Percentiles rank a stretch among this genome's conserved stretches.
Conservation (phyloP, 2,797 vertebrate genomes). For the Choloepus didactylus region DNA sequence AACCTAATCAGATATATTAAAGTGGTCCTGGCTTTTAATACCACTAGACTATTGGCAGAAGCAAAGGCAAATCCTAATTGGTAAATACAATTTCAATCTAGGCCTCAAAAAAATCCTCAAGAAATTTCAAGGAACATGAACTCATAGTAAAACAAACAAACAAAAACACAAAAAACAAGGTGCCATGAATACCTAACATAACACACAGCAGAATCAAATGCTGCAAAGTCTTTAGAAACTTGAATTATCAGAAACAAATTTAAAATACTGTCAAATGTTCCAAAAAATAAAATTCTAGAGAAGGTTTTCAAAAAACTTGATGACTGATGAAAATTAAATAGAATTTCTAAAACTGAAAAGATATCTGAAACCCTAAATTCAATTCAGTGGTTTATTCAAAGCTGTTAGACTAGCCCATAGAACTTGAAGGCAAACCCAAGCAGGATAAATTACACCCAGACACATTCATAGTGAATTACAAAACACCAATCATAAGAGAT, state of each 20-base stretch:
- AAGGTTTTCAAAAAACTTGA: not conserved
- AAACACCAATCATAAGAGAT: not conserved
- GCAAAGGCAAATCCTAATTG: not conserved
- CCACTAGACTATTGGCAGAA: not conserved
- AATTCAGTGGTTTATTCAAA: not conserved
- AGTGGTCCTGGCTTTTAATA: not conserved
- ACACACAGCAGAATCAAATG: not conserved
- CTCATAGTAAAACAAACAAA: not conserved
- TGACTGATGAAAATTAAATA: not conserved
- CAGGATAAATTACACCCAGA: not conserved
- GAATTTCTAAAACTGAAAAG: slow-evolving; percentile 37
- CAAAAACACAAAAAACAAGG: not conserved
- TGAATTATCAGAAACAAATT: not conserved
- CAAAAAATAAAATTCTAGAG: not conserved
- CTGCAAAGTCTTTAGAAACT: not conserved
- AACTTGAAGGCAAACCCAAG: not conserved
- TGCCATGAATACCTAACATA: not conserved
- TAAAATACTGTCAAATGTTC: not conserved
- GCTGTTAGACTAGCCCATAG: not conserved
- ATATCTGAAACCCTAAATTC: slow-evolving; percentile 20
- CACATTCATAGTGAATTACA: not conserved
- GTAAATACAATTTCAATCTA: slow-evolving; percentile 15
- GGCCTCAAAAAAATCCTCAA: not conserved
- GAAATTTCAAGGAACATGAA: slow-evolving; percentile 40
- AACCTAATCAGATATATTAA: not conserved